A percentile compares a stretch with the other conserved stretches of the same genome.
These are phyloP conservation scores for Ernsta delagoae DNA, from an alignment of 2,888 invertebrate genomes.

Conservation along the genomic window DNA sequence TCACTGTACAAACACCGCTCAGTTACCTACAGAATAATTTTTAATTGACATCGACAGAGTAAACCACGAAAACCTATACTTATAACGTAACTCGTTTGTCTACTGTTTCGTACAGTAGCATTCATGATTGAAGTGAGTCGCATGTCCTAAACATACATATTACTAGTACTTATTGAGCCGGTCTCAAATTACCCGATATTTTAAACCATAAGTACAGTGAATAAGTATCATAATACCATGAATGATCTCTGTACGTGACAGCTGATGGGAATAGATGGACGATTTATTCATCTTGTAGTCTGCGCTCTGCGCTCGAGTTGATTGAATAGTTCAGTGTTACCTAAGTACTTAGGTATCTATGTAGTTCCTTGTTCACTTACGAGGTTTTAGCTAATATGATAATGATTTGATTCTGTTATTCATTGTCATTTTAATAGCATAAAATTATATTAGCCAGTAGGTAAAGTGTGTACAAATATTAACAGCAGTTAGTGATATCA, in stretches of 20 bases:
- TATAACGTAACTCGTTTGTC: neutral
- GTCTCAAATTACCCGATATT: neutral
- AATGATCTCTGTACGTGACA: neutral
- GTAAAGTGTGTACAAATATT: too few species aligned
- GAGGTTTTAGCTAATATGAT: neutral
- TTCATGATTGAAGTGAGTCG: neutral
- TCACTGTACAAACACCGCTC: too few species aligned
- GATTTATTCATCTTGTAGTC: conserved; percentile 1
- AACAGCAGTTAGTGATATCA: too few species aligned
- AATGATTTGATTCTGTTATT: neutral
- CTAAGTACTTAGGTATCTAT: neutral
- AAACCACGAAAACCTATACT: neutral
- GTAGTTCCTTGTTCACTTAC: neutral
- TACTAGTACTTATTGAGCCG: neutral
- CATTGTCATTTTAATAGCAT: too few species aligned
- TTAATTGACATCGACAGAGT: too few species aligned
- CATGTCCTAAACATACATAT: neutral
- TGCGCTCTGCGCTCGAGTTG: neutral
- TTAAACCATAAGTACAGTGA: neutral
- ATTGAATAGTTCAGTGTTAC: too few species aligned
- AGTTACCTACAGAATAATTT: too few species aligned
- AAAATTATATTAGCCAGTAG: too few species aligned
- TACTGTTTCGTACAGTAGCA: neutral
- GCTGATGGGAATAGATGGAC: too few species aligned
- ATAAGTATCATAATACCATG: neutral